Percentiles rank a stretch among this genome's conserved stretches.
Evolutionary conservation across 1,140 invertebrate species (phyloP).

Genomic region (Orchestia grillus): DNA sequence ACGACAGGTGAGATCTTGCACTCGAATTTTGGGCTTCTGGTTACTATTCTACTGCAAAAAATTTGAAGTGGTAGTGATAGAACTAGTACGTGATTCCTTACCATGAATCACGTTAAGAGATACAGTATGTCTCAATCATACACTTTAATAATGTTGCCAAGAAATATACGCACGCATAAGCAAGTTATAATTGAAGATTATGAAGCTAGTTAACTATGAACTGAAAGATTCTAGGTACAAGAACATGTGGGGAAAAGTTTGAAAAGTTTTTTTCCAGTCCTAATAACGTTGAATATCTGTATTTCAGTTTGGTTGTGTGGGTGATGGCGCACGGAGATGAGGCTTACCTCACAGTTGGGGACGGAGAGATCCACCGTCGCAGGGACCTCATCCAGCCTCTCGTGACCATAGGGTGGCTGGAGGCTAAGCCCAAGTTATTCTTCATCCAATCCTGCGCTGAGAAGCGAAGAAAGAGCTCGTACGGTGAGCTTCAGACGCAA

Average conservation of each 20-base stretch:
- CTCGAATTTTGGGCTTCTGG: neutral
- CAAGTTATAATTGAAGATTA: neutral
- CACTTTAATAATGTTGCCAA: too few relatives aligned
- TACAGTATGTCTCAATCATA: too few relatives aligned
- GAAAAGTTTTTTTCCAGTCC: neutral
- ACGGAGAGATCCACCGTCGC: conserved; percentile 58
- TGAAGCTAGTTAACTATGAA: neutral
- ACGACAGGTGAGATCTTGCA: conserved; percentile 60
- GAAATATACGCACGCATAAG: neutral
- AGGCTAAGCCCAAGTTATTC: conserved; percentile 66
- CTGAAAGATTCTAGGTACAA: neutral
- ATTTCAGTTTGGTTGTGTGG: conserved; percentile 61
- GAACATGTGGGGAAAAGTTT: neutral
- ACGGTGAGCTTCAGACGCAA: neutral
- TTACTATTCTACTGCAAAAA: neutral
- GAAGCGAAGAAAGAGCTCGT: neutral
- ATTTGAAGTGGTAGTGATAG: neutral
- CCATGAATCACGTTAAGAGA: too few relatives aligned
- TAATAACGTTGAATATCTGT: neutral
- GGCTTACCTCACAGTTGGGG: conserved; percentile 54
- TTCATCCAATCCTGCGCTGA: conserved; percentile 64
- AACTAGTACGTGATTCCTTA: too few relatives aligned
- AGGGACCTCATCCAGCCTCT: conserved; percentile 63
- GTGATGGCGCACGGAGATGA: conserved; percentile 65
- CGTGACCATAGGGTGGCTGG: conserved; percentile 63